Conservation (phyloP, 2,797 vertebrate genomes). For the Scyliorhinus canicula region DNA sequence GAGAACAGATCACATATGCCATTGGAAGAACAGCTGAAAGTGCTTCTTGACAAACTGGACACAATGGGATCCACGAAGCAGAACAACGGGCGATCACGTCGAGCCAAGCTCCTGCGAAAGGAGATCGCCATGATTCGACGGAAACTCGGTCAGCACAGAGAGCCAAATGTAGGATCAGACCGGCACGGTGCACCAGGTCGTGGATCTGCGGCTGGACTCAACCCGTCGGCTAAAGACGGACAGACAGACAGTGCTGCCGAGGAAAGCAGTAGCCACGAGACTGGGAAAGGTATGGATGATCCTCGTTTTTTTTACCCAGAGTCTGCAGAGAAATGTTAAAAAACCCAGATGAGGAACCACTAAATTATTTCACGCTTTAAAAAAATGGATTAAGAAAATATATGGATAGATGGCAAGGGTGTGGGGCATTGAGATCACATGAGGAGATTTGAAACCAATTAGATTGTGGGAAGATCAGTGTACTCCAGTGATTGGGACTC, state of each 20-base stretch:
- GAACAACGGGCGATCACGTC: slow-evolving; percentile 82
- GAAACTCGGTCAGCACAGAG: slow-evolving; percentile 85
- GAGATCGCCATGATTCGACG: slow-evolving; percentile 89
- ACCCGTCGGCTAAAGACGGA: slow-evolving; percentile 65
- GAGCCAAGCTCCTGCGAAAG: slow-evolving; percentile 92
- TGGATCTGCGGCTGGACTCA: slow-evolving; percentile 55
- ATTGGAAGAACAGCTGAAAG: slow-evolving; percentile 85
- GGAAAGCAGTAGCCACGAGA: slow-evolving; percentile 98
- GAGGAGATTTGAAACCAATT: background rate
- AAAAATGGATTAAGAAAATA: background rate
- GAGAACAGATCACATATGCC: slow-evolving; percentile 84
- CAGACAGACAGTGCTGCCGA: slow-evolving; percentile 84
- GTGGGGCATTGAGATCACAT: background rate
- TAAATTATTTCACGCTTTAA: background rate
- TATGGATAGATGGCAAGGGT: background rate
- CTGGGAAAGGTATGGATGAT: slow-evolving; percentile 78
- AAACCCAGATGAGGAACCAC: background rate
- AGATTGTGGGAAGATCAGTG: background rate
- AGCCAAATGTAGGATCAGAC: slow-evolving; percentile 64
- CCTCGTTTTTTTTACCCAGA: background rate
- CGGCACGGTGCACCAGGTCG: slow-evolving; percentile 67
- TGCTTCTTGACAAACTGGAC: slow-evolving; percentile 77
- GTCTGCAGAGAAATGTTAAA: background rate
- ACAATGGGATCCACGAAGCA: slow-evolving; percentile 84
- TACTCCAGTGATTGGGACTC: background rate